Evolutionary conservation across 2,888 invertebrate genomes (phyloP), one percentile per base, ranked within the genome.

Genomic region (Ormia ochracea): DNA sequence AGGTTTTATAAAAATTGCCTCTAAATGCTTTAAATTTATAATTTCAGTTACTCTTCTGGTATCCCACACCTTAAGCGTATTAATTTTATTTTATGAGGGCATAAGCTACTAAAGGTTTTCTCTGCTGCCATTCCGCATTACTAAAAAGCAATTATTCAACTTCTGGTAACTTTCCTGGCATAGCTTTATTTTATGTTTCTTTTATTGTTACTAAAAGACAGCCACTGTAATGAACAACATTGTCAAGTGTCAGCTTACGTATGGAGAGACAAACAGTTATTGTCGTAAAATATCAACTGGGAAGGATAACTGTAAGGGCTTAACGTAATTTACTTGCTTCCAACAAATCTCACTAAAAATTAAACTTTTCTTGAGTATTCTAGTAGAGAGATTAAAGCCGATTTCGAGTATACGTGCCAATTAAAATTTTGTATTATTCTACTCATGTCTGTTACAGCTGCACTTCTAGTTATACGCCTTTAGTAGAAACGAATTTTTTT

Each of bases 61-160:
- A 50, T 17, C 14, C 19, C 23, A 52, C 33, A 1, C 9, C 33
- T 23, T 63, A 41, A 23, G 1, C n/a, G 3, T n/a, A 52, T 17
- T 4, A 41, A 23, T 14, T 54, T 38, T 14, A 9, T 21, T 61
- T 52, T 52, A 61, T 23, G 17, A 26, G 45, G 31, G 26, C 17
- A 10, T 48, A 9, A 33, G 26, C 26, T 58, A 2, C 21, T 23
- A 59, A 23, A 58, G 17, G 23, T 3, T 23, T 36, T 36, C 17
- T n/a, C n/a, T 4, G 17, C 17, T 36, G 33, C 19, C 54, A 14
- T 33, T 45, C n/a, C 36, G n/a, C 26, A 17, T 56, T 33, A 45
- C 45, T 36, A 28, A 63, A 73, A 73, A 54, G 63, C 73, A 73
- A 73, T 65, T 73, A 65, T 54, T 52, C 45, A 56, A 63, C 63